phyloP scores from a whole-genome alignment of 2,797 vertebrate genomes.

The Neomorphus geoffroyi region DNA sequence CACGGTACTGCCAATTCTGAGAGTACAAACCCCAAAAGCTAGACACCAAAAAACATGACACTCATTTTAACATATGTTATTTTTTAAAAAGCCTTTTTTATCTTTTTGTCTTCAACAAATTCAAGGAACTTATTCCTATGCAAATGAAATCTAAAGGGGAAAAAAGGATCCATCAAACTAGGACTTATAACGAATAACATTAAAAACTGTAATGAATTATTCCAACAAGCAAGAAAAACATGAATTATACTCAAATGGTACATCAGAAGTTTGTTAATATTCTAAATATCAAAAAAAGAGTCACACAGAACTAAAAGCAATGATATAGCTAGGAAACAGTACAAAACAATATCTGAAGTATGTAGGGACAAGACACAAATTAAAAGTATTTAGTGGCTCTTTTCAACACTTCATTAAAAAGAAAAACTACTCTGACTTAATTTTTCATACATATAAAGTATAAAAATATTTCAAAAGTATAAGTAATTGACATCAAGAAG shows the following conservation, averaged over 20 bases:
- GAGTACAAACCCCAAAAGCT: neutral
- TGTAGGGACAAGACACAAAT: neutral
- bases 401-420: neutral
- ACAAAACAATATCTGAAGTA: neutral
- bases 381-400: neutral
- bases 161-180: neutral
- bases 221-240: neutral
- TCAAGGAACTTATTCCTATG: neutral
- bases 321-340: neutral
- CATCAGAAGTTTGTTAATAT: neutral
- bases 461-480: neutral
- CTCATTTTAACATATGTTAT: too few species aligned
- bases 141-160: neutral
- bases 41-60: neutral
- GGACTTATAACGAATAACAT: neutral
- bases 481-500: neutral
- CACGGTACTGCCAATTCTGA: neutral
- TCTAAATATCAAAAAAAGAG: neutral
- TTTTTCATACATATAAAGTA: neutral
- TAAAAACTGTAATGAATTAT: neutral
- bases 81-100: too few species aligned
- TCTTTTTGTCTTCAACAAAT: neutral
- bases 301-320: neutral
- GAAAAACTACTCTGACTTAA: neutral
- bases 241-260: neutral